Evolutionary conservation across 2,113 vertebrate genomes (phyloP).

Genomic region (Heloderma charlesbogerti): DNA sequence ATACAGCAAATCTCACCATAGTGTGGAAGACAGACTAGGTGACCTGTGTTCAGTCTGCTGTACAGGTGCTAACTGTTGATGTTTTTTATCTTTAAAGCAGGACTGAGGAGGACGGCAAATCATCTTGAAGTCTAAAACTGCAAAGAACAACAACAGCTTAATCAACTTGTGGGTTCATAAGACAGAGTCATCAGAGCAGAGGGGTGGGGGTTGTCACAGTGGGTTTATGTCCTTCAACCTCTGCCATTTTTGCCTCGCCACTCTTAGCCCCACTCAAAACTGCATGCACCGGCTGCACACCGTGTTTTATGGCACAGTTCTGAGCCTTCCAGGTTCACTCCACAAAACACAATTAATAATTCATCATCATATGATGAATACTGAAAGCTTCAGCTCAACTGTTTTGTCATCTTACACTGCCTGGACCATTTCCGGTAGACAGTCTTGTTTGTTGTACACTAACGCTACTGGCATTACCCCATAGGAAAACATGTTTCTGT

Average conservation of each 20-base stretch:
- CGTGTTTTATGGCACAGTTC: background rate
- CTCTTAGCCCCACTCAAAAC: background rate
- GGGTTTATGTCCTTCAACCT: background rate
- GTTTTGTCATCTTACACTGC: constrained; percentile 23
- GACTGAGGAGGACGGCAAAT: too few species aligned
- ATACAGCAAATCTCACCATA: too few species aligned
- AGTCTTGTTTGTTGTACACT: constrained; percentile 22
- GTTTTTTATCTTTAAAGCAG: too few species aligned
- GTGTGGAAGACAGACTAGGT: too few species aligned
- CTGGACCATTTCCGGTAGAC: constrained; percentile 11
- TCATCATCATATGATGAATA: constrained; percentile 22
- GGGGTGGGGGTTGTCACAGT: background rate
- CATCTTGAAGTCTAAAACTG: too few species aligned
- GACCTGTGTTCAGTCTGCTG: too few species aligned
- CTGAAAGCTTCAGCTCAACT: constrained; percentile 7
- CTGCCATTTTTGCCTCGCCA: background rate
- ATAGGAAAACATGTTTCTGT: constrained; percentile 41
- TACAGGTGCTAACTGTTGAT: too few species aligned
- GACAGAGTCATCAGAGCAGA: background rate
- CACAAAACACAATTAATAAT: constrained; percentile 22
- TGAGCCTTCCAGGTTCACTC: constrained; percentile 7
- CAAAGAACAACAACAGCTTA: too few species aligned
- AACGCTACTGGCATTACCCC: constrained; percentile 16
- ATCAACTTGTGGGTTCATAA: background rate
- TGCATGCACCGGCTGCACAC: too few species aligned